Evolutionary conservation across 2,113 vertebrate species (phyloP).

Genomic region (Pyrgilauda ruficollis): DNA sequence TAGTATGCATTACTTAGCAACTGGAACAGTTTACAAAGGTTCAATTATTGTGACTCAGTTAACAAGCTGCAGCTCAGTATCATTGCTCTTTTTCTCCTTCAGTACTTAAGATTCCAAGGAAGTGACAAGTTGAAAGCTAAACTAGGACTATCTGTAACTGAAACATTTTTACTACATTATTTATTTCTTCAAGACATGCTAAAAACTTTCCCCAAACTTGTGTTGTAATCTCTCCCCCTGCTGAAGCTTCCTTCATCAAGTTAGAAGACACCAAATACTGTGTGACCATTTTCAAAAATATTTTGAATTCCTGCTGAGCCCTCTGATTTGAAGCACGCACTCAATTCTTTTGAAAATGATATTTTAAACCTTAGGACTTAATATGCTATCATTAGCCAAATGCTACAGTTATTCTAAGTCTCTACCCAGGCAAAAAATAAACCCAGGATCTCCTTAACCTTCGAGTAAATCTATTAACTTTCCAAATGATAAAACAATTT

Average conservation of each 20-base stretch:
- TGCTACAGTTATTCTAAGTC: neutral
- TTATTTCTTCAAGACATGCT: neutral
- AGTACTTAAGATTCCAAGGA: neutral
- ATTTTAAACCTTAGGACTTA: neutral
- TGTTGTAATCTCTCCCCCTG: neutral
- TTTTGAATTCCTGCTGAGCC: neutral
- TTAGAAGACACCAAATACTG: neutral
- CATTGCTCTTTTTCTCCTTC: neutral
- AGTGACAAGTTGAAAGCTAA: neutral
- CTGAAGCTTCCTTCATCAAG: neutral
- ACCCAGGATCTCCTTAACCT: neutral
- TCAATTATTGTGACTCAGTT: constrained; percentile 7
- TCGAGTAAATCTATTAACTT: neutral
- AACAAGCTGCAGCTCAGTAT: neutral
- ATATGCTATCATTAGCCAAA: neutral
- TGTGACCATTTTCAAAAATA: neutral
- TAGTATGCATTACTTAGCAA: neutral
- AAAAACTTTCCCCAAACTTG: neutral
- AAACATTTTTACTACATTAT: neutral
- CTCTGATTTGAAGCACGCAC: neutral
- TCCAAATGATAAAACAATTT: neutral
- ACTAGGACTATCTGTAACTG: neutral
- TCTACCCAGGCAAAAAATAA: neutral
- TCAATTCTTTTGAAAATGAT: neutral
- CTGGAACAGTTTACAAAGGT: neutral